Evolutionary conservation across 1,140 invertebrate species (phyloP).

Genomic region (Teleogryllus occipitalis): DNA sequence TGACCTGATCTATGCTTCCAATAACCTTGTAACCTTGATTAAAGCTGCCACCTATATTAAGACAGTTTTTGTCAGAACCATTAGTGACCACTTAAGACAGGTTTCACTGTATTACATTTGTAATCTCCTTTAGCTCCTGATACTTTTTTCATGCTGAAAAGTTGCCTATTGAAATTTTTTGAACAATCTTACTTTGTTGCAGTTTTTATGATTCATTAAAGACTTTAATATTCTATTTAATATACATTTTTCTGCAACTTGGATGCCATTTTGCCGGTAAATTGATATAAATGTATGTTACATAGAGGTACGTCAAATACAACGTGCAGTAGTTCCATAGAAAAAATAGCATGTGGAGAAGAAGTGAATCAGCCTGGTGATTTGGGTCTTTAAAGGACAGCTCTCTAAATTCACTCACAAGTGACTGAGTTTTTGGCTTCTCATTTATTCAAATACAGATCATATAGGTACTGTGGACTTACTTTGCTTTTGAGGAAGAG

Average conservation of each 20-base stretch:
- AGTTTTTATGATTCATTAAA: too few species aligned
- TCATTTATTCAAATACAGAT: neutral
- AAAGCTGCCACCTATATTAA: too few species aligned
- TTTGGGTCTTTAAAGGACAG: neutral
- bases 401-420: neutral
- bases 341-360: neutral
- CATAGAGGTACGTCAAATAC: neutral
- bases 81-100: too few species aligned
- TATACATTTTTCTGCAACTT: too few species aligned
- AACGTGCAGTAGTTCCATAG: neutral
- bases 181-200: too few species aligned
- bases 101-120: too few species aligned
- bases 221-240: too few species aligned
- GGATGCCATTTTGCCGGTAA: neutral
- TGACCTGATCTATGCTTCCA: neutral
- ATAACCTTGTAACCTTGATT: neutral
- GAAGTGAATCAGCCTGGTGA: neutral
- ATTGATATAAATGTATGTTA: neutral
- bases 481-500: neutral
- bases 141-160: too few species aligned
- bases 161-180: too few species aligned
- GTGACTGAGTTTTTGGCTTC: neutral
- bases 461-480: neutral
- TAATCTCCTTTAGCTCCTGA: too few species aligned
- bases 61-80: too few species aligned